Percentiles rank a stretch among this genome's conserved stretches.
These are phyloP conservation scores for Ptychoptera albimana DNA, from an alignment of 2,888 invertebrate species.

Conservation along the genomic window DNA sequence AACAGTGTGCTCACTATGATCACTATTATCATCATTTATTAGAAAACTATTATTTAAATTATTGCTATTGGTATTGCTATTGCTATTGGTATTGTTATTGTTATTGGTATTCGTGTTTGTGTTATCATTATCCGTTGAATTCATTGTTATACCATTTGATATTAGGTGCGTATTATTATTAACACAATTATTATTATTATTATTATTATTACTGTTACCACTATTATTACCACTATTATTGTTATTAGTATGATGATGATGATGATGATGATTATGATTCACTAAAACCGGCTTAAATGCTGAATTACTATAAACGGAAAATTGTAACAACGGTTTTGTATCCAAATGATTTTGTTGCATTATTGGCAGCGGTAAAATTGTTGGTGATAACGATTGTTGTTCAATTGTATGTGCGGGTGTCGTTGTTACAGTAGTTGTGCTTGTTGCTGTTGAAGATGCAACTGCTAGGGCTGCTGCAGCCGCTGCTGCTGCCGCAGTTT, in stretches of 20 bases:
- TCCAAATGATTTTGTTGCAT: not conserved
- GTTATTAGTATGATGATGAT: not conserved
- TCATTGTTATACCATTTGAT: not conserved
- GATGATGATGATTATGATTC: constrained; percentile 6
- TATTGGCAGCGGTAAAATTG: not conserved
- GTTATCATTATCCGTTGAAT: constrained; percentile 8
- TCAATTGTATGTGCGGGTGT: not conserved
- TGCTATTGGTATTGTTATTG: not conserved
- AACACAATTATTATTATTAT: not conserved
- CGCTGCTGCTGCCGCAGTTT: constrained; percentile 4
- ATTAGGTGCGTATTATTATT: constrained; percentile 1
- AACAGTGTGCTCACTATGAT: constrained; percentile 6
- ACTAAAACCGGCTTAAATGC: constrained; percentile 16
- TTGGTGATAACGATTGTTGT: not conserved
- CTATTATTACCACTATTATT: constrained; percentile 4
- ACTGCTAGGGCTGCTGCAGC: constrained; percentile 6
- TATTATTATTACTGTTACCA: constrained; percentile 1
- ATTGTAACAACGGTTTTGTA: not conserved
- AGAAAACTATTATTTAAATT: not conserved
- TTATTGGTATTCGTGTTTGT: constrained; percentile 9
- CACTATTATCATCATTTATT: not conserved
- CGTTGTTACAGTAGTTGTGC: not conserved
- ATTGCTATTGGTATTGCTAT: constrained; percentile 19
- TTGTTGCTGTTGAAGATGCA: constrained; percentile 6
- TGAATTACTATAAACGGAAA: constrained; percentile 15